Percentiles rank a stretch among this genome's conserved stretches.
These are phyloP conservation scores for Diorhabda elongata DNA, from an alignment of 1,140 invertebrate species.

Conservation along the genomic window DNA sequence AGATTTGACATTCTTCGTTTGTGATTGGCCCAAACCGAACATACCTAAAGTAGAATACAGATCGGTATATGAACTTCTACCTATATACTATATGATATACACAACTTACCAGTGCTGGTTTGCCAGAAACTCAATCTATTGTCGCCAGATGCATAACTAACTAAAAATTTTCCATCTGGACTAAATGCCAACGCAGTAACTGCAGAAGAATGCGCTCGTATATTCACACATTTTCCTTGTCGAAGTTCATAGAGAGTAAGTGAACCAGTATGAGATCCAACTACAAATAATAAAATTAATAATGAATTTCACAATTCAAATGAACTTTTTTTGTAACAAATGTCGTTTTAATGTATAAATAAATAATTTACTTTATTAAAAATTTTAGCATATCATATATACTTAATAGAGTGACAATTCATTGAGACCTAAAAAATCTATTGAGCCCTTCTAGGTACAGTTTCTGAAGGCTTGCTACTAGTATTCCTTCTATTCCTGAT, in stretches of 20 bases:
- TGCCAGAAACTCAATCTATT: constrained; percentile 98
- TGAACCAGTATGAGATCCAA: constrained; percentile 87
- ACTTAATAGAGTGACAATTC: too few species aligned
- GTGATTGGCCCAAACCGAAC: constrained; percentile 87
- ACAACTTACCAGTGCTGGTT: constrained; percentile 64
- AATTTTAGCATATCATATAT: too few species aligned
- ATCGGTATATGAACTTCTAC: neutral
- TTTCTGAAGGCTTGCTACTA: too few species aligned
- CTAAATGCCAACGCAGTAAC: constrained; percentile 93
- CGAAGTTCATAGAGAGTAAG: constrained; percentile 94
- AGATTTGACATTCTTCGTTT: constrained; percentile 88
- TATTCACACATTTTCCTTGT: constrained; percentile 88
- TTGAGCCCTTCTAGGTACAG: too few species aligned
- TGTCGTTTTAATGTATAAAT: too few species aligned
- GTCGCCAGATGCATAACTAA: constrained; percentile 92
- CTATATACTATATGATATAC: neutral
- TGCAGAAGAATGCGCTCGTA: constrained; percentile 80
- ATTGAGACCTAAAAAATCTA: too few species aligned
- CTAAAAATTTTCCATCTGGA: constrained; percentile 95
- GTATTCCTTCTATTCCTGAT: too few species aligned
- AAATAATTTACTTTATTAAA: too few species aligned
- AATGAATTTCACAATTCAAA: too few species aligned
- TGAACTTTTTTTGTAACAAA: too few species aligned
- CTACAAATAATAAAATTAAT: constrained; percentile 46
- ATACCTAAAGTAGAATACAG: constrained; percentile 57